Percentiles rank a stretch among this genome's conserved stretches.
Conservation (phyloP, 2,888 invertebrate genomes). For the Mechanitis mazaeus region DNA sequence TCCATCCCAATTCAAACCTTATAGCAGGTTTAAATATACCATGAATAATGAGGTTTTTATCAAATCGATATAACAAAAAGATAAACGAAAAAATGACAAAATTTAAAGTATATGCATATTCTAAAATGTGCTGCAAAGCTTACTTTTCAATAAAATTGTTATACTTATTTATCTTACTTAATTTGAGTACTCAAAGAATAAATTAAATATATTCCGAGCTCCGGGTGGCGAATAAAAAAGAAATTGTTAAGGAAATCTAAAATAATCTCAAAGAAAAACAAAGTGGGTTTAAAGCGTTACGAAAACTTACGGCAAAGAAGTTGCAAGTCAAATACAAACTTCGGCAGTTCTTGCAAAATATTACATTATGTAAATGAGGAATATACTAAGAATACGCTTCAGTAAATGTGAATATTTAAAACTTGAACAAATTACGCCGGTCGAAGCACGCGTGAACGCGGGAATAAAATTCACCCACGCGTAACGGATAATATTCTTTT, state of each 20-base stretch:
- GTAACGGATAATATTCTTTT: conserved; percentile 52
- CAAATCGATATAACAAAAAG: too few relatives aligned
- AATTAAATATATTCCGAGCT: too few relatives aligned
- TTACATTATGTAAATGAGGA: conserved; percentile 64
- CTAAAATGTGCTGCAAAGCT: too few relatives aligned
- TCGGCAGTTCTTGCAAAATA: conserved; percentile 38
- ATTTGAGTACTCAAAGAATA: too few relatives aligned
- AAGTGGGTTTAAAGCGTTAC: conserved; percentile 2
- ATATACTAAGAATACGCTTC: conserved; percentile 57
- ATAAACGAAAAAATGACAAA: too few relatives aligned
- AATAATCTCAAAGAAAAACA: neutral
- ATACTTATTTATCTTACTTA: too few relatives aligned
- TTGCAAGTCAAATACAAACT: conserved; percentile 7
- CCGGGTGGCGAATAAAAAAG: neutral
- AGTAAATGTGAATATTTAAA: conserved; percentile 64
- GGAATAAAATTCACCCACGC: conserved; percentile 43
- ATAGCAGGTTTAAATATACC: too few relatives aligned
- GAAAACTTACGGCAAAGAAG: conserved; percentile 1
- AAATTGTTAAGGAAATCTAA: neutral
- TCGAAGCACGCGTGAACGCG: conserved; percentile 42
- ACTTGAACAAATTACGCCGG: conserved; percentile 53
- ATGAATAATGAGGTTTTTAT: too few relatives aligned
- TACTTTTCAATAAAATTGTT: too few relatives aligned
- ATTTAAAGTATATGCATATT: too few relatives aligned
- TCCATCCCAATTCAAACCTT: too few relatives aligned